Base-by-base conservation (phyloP, 1,140 invertebrate species). In the Magallana ariakensis region DNA sequence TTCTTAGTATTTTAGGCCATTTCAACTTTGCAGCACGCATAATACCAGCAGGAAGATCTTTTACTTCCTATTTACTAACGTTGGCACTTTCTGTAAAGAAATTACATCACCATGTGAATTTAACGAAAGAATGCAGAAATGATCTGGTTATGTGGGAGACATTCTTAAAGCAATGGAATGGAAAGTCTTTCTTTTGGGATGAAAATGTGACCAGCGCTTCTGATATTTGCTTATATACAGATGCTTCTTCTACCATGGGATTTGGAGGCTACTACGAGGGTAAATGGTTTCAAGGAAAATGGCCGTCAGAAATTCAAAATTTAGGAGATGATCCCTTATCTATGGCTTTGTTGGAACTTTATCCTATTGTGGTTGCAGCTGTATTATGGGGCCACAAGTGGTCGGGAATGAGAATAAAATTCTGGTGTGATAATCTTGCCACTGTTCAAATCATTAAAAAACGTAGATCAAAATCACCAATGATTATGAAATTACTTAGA, bases 301-400 rank as follows among this genome's bases (percentile, higher is more conserved):
- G 54, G 26, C 87, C 87, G 13, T 15, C 10, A 15, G 33, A 33
- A 33, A n/a, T 70, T 19, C 8, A 85, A 7, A 9, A 10, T 15
- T 10, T n/a, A 26, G 46, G 33, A 22, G 56, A 13, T 11, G 56
- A 55, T 9, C 19, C 84, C 4, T 26, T 85, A 6, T 88, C 84
- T 4, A 90, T 90, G 33, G 89, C 89, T 13, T 86, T 84, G 22
- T 15, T 55, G 22, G 89, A 86, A 81, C 55, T 90, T 11, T 87
- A 88, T 26, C 87, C 89, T 7, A 86, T 88, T 10, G 87, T 88
- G 0, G 57, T 86, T 1, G 87, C 89, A 0, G 55, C 70, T 54
- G 13, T 90, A 46, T 8, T 90, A 8, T 90, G 89, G 89, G 87
- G 89, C 5, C 19, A 19, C 1, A 0, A 46, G 11, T 90, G 87